phyloP scores from a whole-genome alignment of 2,113 vertebrate species.

The Eurystomus gularis region DNA sequence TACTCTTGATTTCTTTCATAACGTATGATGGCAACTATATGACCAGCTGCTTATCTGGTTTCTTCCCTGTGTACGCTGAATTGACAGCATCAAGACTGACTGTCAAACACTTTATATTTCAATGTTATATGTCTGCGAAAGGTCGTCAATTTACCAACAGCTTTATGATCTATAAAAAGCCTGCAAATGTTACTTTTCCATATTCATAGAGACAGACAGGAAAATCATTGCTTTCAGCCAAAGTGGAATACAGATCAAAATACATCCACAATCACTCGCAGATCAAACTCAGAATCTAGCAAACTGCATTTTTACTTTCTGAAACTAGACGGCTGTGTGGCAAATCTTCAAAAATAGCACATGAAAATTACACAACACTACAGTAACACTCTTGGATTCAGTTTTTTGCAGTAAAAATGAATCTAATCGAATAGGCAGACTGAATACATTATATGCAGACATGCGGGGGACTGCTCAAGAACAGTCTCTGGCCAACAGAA shows the following conservation, averaged over 20 bases:
- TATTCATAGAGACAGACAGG: constrained; percentile 1
- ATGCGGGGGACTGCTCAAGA: not conserved
- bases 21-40: not conserved
- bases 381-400: not conserved
- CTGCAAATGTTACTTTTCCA: not conserved
- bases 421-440: not conserved
- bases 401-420: not conserved
- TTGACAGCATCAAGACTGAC: not conserved
- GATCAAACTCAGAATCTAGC: not conserved
- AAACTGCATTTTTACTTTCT: not conserved
- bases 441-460: not conserved
- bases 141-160: constrained; percentile 14
- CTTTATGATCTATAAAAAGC: constrained; percentile 21
- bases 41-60: not conserved
- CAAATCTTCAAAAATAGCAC: not conserved
- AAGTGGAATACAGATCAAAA: constrained; percentile 6
- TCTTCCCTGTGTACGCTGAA: not conserved
- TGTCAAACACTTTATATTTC: not conserved
- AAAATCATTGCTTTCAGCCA: not conserved
- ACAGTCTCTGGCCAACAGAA: not conserved
- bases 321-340: not conserved
- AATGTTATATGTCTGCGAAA: not conserved
- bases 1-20: not conserved
- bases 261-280: not conserved
- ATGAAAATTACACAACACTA: not conserved